Percentiles rank a stretch among this genome's conserved stretches.
Conservation (phyloP, 2,888 invertebrate genomes). For the Drymonia ruficornis region DNA sequence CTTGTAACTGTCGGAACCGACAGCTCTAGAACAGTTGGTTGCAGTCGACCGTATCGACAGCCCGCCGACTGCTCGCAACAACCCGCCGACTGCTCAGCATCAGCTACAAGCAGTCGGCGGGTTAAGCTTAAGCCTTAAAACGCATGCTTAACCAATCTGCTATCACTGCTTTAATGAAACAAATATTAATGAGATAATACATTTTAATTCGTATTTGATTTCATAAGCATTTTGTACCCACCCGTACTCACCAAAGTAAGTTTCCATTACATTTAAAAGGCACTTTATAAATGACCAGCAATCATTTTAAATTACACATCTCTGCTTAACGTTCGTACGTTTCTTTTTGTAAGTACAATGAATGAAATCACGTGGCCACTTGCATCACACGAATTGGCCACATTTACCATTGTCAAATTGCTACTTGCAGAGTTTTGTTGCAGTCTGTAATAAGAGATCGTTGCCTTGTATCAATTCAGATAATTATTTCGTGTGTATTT, state of each 20-base stretch:
- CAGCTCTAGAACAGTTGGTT: too few relatives aligned
- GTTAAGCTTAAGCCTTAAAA: too few relatives aligned
- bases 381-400: conserved; percentile 47
- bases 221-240: conserved; percentile 2
- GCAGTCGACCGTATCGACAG: too few relatives aligned
- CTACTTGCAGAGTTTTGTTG: conserved; percentile 51
- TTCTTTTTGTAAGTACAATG: conserved; percentile 49
- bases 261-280: conserved; percentile 44
- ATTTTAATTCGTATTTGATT: conserved; percentile 4
- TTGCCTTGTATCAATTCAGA: conserved; percentile 40
- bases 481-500: conserved; percentile 39
- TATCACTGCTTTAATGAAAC: too few relatives aligned
- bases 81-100: too few relatives aligned
- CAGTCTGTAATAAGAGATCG: conserved; percentile 46
- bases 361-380: conserved; percentile 55
- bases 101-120: too few relatives aligned
- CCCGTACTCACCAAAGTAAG: conserved; percentile 20
- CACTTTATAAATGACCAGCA: conserved; percentile 54
- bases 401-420: conserved; percentile 60
- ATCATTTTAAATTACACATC: conserved; percentile 60
- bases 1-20: too few relatives aligned
- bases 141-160: too few relatives aligned
- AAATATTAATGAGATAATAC: conserved; percentile 4
- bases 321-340: conserved; percentile 41
- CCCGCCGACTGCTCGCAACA: too few relatives aligned